These are phyloP conservation scores for Oscheius onirici DNA, from an alignment of 2,888 invertebrate species.

Conservation along the genomic window DNA sequence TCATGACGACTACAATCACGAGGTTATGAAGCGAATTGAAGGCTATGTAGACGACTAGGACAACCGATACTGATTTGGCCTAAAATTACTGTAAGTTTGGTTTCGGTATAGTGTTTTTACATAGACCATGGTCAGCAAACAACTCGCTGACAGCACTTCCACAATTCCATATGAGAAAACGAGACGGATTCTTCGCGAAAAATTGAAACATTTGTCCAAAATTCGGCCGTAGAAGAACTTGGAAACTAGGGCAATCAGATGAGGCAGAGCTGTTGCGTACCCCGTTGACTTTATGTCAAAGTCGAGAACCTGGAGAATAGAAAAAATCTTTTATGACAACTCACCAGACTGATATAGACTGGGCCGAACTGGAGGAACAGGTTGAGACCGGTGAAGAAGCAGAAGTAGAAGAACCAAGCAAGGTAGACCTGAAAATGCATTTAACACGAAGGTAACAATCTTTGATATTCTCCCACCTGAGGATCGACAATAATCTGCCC, in stretches of 20 bases:
- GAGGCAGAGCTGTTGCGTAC: constrained; percentile 39
- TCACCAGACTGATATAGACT: constrained; percentile 39
- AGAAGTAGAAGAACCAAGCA: constrained; percentile 42
- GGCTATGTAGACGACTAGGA: constrained; percentile 32
- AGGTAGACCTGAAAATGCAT: constrained; percentile 26
- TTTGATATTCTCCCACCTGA: constrained; percentile 23
- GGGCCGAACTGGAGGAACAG: constrained; percentile 45
- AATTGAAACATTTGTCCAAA: constrained; percentile 29
- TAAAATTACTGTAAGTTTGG: constrained; percentile 7
- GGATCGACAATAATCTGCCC: constrained; percentile 36
- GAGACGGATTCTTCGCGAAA: constrained; percentile 2
- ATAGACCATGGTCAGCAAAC: constrained; percentile 30
- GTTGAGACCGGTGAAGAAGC: constrained; percentile 40
- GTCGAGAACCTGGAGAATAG: constrained; percentile 34
- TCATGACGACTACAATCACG: constrained; percentile 41
- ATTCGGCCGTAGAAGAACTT: constrained; percentile 41
- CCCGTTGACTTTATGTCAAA: constrained; percentile 37
- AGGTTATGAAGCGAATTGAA: constrained; percentile 45
- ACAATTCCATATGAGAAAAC: background rate
- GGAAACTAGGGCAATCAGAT: constrained; percentile 35
- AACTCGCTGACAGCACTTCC: constrained; percentile 20
- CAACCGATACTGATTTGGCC: constrained; percentile 32
- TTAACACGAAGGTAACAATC: too few species aligned
- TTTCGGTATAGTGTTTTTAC: constrained; percentile 1
- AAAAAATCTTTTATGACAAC: background rate